Base-by-base conservation (phyloP, 2,888 invertebrate species). In the Meiosimyza decipiens region DNA sequence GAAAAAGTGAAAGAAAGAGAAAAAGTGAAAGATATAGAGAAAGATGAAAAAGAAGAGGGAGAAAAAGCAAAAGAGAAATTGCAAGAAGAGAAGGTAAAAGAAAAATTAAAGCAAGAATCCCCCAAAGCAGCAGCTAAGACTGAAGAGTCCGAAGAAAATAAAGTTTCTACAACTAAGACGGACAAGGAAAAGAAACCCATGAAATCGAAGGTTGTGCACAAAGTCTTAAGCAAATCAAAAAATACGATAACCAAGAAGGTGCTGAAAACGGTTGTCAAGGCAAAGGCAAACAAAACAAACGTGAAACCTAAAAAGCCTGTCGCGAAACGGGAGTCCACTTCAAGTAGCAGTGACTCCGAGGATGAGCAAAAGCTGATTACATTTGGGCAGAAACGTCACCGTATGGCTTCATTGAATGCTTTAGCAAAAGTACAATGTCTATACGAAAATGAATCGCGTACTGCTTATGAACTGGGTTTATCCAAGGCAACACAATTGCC, bases 351-450 rank as follows among this genome's bases (percentile, higher is more conserved):
- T 28, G 86, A 85, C 65, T 85, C 85, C 0, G 85, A 86, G 73
- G 83, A 85, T 60, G 85, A 84, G 67, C 83, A 84, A 64, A 84
- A 84, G 71, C 74, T 86, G 11, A 86, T 83, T 64, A 81, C 81
- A 16, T 86, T 84, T 9, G 94, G 93, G 0, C 94, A 94, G 33
- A 95, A 95, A 86, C 90, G 93, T 60, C 94, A 94, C 83, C 90
- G 96, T 77, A 95, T 95, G 87, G 96, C 96, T 52, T 95, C 96
- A 3, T 87, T 96, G 49, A 96, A 96, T 84, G 96, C 96, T 1
- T 86, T 94, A 79, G 95, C 95, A 40, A 96, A 96, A 88, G 96
- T 96, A 3, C 95, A 96, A 84, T 95, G 95, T 82, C 89, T 96
- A 33, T 96, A 96, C 82, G 96, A 96, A 86, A 96, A 96, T 83